Evolutionary conservation across 2,797 vertebrate genomes (phyloP), one percentile per base, ranked within the genome.

Genomic region (Acestrorhynchus altus): DNA sequence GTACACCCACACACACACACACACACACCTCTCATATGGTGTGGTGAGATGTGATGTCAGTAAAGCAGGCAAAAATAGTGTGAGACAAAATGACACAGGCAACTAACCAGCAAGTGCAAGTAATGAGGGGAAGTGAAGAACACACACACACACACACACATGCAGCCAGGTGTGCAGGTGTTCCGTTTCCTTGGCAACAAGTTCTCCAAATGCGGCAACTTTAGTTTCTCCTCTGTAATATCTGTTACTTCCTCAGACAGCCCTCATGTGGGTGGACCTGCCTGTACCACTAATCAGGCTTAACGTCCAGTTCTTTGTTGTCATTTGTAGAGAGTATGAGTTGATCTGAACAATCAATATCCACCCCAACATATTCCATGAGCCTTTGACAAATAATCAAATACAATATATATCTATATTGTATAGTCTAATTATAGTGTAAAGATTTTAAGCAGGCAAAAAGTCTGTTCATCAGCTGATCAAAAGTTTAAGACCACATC

Each of bases 161-260:
- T 68, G 68, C 52, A 61, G 44, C 20, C 28, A 78, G 65, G 46
- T 65, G 39, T 77, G 40, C 51, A 65, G 54, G 60, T 72, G 40
- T 72, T 68, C 46, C 46, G 74, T 77, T 72, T 47, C 68, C 68
- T 44, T 82, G 66, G 73, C 77, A 76, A 76, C 81, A 61, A 9
- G 51, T 78, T 40, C 42, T 70, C 40, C 71, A 57, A 79, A 72
- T 47, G 44, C 64, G 49, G 54, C 28, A 24, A 24, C 28, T 67
- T 71, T 66, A 70, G 47, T 66, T 20, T 9, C 70, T 68, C 72
- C 59, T 73, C 61, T 79, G 65, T 56, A 51, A 66, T 35, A 54
- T 47, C 61, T 51, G 70, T 67, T 79, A 63, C 15, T 12, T 39
- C 2, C 16, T 69, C 47, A 64, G 26, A 26, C 40, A 68, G 39